phyloP scores from a whole-genome alignment of 2,113 vertebrate species.

The Crotalus horridus region DNA sequence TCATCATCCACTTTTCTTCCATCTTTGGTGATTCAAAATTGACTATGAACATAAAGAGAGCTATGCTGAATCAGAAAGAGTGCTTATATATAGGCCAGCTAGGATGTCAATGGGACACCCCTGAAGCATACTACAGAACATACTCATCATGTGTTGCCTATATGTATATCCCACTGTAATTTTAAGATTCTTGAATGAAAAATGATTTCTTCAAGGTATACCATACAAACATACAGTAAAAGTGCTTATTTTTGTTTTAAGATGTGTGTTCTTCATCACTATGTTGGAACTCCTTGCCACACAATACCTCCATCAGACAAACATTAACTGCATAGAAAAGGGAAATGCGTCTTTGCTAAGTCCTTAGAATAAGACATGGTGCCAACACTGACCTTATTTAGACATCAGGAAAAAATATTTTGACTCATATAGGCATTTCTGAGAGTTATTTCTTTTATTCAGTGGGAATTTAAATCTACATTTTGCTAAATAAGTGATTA shows the following conservation, averaged over 20 bases:
- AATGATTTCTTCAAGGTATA: background rate
- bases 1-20: background rate
- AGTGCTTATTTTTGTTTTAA: background rate
- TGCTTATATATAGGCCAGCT: background rate
- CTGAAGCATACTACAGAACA: background rate
- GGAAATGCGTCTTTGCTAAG: background rate
- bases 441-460: background rate
- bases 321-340: background rate
- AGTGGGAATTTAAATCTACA: background rate
- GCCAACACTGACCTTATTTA: background rate
- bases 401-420: background rate
- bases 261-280: background rate
- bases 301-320: background rate
- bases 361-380: background rate
- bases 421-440: background rate
- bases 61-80: background rate
- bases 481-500: background rate
- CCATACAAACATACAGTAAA: background rate
- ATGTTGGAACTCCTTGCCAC: background rate
- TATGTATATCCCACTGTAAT: background rate
- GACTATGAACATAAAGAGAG: background rate
- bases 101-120: background rate
- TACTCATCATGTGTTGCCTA: background rate
- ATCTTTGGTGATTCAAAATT: background rate
- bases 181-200: background rate